A percentile compares a stretch with the other conserved stretches of the same genome.
phyloP scores from a whole-genome alignment of 64 coral and sea anemone genomes.

The Pocillopora damicornis region DNA sequence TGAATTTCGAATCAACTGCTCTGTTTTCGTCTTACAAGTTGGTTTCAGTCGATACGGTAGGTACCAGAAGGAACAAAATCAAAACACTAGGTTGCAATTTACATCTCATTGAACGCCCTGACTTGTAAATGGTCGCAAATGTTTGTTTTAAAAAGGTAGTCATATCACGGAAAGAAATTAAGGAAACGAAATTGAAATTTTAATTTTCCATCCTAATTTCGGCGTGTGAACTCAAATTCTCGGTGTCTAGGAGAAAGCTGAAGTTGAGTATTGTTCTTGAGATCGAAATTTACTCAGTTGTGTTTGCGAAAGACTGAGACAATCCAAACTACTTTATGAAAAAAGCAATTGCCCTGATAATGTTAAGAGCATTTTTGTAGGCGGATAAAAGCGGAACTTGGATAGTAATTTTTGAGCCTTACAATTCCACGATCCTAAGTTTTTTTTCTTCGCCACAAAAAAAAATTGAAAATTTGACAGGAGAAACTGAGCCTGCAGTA shows the following conservation, averaged over 20 bases:
- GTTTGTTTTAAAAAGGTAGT: not conserved
- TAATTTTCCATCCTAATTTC: not conserved
- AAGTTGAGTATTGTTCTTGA: slow-evolving; percentile 15
- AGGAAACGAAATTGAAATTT: not conserved
- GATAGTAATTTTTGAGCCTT: not conserved
- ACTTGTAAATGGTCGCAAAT: not conserved
- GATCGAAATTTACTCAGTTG: slow-evolving; percentile 34
- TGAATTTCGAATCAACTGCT: not conserved
- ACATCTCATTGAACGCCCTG: not conserved
- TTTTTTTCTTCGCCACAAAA: not conserved
- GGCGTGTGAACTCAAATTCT: not conserved
- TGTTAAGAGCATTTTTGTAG: slow-evolving; percentile 14
- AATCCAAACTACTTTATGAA: slow-evolving; percentile 27
- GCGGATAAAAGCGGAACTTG: slow-evolving; percentile 3
- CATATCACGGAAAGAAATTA: not conserved
- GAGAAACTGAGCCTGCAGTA: not conserved
- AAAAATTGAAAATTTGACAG: not conserved
- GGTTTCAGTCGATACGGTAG: not conserved
- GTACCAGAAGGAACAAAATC: not conserved
- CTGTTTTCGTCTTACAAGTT: not conserved
- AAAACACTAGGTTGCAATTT: slow-evolving; percentile 9
- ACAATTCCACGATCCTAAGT: not conserved
- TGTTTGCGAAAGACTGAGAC: slow-evolving; percentile 24
- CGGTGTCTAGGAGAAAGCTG: not conserved
- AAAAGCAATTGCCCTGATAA: slow-evolving; percentile 24